Evolutionary conservation across 2,888 invertebrate species (phyloP).

Genomic region (Plebejus melissa): DNA sequence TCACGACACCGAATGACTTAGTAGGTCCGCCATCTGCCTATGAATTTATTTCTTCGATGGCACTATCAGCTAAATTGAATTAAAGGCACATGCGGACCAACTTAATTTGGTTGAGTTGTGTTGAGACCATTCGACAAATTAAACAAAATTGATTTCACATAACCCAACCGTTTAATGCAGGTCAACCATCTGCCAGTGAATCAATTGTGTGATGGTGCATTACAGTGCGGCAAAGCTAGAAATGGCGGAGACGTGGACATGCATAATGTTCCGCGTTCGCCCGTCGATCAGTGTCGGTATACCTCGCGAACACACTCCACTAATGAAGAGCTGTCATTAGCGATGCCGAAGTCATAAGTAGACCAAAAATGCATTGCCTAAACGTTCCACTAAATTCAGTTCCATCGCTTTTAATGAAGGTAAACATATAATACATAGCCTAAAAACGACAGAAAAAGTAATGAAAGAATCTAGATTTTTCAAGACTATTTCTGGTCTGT

Average conservation of each 20-base stretch:
- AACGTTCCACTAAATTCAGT: background rate
- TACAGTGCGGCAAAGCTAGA: background rate
- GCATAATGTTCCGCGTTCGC: background rate
- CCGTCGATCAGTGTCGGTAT: background rate
- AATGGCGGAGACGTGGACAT: background rate
- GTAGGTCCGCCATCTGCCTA: too few species aligned
- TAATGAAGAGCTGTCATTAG: slow-evolving; percentile 3
- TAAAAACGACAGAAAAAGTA: background rate
- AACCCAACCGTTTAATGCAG: background rate
- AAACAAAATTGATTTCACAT: background rate
- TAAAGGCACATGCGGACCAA: background rate
- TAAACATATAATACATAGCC: too few species aligned
- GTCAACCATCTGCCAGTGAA: background rate
- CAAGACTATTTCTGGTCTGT: too few species aligned
- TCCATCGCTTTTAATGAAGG: background rate
- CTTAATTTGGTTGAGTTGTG: background rate
- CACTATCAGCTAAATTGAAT: background rate
- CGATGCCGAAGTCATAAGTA: background rate
- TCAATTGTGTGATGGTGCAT: background rate
- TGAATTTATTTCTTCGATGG: background rate
- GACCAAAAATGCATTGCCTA: background rate
- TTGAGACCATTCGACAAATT: background rate
- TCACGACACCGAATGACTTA: too few species aligned
- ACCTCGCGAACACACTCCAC: background rate
- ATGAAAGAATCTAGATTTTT: background rate